Evolutionary conservation across 2,888 invertebrate genomes (phyloP).

Genomic region (Melipona beecheii): DNA sequence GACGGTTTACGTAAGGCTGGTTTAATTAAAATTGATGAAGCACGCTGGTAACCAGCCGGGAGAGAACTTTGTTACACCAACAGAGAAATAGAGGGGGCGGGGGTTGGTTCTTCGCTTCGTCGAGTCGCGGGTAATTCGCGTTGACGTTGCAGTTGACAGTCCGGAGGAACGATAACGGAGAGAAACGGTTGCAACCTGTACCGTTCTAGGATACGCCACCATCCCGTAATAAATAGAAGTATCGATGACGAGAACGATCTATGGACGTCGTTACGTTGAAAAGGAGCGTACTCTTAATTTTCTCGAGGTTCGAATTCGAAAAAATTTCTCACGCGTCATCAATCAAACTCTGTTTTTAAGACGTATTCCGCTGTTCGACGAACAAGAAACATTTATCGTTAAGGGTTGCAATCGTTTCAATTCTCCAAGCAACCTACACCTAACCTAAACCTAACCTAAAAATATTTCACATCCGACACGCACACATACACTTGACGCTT

Average conservation of each 20-base stretch:
- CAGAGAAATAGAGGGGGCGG: not conserved
- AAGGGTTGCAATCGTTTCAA: no score
- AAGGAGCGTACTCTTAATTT: no score
- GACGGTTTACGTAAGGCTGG: slow-evolving; percentile 60
- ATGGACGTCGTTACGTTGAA: not conserved
- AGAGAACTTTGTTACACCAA: slow-evolving; percentile 46
- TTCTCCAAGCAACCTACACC: no score
- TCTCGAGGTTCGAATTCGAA: no score
- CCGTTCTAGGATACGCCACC: not conserved
- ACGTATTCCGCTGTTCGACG: no score
- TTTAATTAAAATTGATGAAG: slow-evolving; percentile 69
- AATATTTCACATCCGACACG: no score
- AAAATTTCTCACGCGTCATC: no score
- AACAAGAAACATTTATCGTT: no score
- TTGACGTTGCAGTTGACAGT: slow-evolving; percentile 48
- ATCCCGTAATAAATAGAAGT: not conserved
- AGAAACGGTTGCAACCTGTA: not conserved
- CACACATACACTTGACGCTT: no score
- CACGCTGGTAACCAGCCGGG: slow-evolving; percentile 18
- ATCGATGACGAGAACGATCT: not conserved
- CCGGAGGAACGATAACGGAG: not conserved
- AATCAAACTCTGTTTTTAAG: no score
- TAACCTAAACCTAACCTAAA: no score
- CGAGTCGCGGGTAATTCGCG: slow-evolving; percentile 56
- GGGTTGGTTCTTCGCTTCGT: slow-evolving; percentile 52